phyloP scores from a whole-genome alignment of 2,888 invertebrate species.

The Germaria angustata region DNA sequence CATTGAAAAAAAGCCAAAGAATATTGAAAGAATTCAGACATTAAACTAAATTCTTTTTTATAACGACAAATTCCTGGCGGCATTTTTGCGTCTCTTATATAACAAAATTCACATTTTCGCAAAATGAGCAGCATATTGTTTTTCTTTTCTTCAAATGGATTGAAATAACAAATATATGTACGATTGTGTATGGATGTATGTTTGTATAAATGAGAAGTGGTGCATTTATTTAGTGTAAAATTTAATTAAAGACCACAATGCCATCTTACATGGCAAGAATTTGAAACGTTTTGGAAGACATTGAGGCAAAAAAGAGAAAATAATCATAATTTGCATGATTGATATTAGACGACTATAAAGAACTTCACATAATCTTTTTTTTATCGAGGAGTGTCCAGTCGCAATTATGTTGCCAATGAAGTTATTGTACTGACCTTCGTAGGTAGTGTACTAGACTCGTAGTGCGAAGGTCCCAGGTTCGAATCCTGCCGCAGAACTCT shows the following conservation, averaged over 20 bases:
- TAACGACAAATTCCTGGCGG: conserved; percentile 59
- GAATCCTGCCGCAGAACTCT: no score
- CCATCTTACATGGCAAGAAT: conserved; percentile 38
- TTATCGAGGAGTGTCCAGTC: background rate
- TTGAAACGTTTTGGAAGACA: background rate
- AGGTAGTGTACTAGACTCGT: no score
- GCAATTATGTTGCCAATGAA: no score
- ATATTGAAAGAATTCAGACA: conserved; percentile 55
- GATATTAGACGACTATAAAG: background rate
- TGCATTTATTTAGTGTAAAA: conserved; percentile 49
- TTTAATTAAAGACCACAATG: conserved; percentile 45
- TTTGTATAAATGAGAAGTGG: conserved; percentile 19
- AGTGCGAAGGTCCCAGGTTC: no score
- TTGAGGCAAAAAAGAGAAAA: conserved; percentile 6
- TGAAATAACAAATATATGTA: conserved; percentile 9
- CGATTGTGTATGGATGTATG: no score
- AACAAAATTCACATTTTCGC: conserved; percentile 43
- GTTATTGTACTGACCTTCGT: no score
- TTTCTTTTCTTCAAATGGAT: background rate
- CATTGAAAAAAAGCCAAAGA: conserved; percentile 10
- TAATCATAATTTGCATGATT: background rate
- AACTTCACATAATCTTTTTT: background rate
- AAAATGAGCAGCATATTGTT: conserved; percentile 32
- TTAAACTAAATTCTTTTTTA: conserved; percentile 46
- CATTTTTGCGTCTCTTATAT: conserved; percentile 56